Evolutionary conservation across 2,113 vertebrate species (phyloP).

Genomic region (Hoplias malabaricus): DNA sequence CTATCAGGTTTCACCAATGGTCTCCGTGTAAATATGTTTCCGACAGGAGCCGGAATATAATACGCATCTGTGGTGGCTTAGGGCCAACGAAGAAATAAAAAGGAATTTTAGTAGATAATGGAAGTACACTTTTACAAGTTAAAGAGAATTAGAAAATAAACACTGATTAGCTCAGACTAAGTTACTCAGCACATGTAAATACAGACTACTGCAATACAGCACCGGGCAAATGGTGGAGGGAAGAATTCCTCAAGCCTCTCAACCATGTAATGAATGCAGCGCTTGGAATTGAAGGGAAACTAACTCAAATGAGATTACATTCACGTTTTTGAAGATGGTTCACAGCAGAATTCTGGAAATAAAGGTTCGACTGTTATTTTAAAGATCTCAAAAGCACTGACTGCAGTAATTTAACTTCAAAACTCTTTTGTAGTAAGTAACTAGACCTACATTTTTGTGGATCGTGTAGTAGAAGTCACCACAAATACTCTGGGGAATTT

Average conservation of each 20-base stretch:
- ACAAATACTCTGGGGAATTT: constrained; percentile 10
- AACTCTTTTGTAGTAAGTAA: constrained; percentile 15
- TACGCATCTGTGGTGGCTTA: not conserved
- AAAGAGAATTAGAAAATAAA: not conserved
- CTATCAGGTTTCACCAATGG: constrained; percentile 47
- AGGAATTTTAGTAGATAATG: not conserved
- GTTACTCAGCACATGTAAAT: too few relatives aligned
- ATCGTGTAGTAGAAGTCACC: constrained; percentile 17
- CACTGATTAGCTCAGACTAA: not conserved
- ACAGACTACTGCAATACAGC: not conserved
- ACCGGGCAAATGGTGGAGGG: not conserved
- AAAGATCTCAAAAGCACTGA: constrained; percentile 19
- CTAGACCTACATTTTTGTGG: constrained; percentile 15
- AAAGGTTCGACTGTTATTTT: not conserved
- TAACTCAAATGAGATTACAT: not conserved
- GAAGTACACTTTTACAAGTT: too few relatives aligned
- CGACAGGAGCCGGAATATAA: not conserved
- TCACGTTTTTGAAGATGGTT: not conserved
- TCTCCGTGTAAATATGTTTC: not conserved
- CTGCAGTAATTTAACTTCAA: constrained; percentile 8
- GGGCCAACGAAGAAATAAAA: too few relatives aligned
- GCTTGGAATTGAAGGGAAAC: not conserved
- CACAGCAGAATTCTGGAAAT: not conserved
- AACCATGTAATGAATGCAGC: not conserved
- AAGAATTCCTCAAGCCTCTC: not conserved